phyloP scores from a whole-genome alignment of 2,113 vertebrate species.

The Dipodomys ordii region DNA sequence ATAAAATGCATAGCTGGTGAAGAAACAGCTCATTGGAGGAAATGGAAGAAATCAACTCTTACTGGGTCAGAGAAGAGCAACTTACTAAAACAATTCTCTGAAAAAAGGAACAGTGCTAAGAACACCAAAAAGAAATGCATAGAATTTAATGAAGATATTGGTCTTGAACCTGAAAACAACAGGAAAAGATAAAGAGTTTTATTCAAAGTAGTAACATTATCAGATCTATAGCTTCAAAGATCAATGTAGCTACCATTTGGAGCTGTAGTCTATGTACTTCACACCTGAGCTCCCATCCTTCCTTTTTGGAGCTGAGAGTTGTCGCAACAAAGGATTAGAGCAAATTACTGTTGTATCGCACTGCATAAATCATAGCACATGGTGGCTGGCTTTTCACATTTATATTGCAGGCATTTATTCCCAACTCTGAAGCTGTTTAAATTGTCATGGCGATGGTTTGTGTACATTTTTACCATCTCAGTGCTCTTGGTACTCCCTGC shows the following conservation, averaged over 20 bases:
- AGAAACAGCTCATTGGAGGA: not conserved
- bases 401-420: not conserved
- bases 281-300: not conserved
- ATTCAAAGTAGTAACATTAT: not conserved
- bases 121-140: too few relatives aligned
- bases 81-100: not conserved
- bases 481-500: not conserved
- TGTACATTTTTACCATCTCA: conserved; percentile 8
- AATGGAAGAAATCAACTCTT: not conserved
- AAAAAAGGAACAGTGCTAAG: not conserved
- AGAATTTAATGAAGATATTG: not conserved
- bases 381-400: conserved; percentile 38
- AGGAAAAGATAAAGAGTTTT: not conserved
- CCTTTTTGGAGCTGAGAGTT: not conserved
- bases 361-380: conserved; percentile 24
- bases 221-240: not conserved
- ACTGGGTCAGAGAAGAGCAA: not conserved
- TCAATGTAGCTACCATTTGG: not conserved
- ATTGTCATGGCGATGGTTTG: not conserved
- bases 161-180: not conserved
- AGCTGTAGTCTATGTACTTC: not conserved
- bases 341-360: conserved; percentile 1
- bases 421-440: conserved; percentile 35
- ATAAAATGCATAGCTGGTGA: not conserved
- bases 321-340: conserved; percentile 4